phyloP scores from a whole-genome alignment of 1,140 invertebrate species.

The Lasioglossum baleicum region DNA sequence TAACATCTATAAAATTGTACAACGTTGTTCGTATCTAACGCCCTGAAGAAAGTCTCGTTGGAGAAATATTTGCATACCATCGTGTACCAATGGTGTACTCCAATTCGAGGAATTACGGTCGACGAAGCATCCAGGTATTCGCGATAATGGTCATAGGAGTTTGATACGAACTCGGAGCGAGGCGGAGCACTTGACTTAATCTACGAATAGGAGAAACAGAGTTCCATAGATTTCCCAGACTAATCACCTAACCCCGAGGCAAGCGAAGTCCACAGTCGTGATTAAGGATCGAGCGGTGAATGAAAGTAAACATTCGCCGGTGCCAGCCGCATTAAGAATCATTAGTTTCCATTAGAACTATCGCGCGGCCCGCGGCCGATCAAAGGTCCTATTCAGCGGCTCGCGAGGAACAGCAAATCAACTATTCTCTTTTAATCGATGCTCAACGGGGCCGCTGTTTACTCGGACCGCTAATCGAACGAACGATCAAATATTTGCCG shows the following conservation, averaged over 20 bases:
- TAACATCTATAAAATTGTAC: too few species aligned
- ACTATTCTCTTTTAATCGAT: constrained; percentile 44
- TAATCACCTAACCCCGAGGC: background rate
- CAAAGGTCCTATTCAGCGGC: constrained; percentile 29
- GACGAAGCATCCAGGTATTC: background rate
- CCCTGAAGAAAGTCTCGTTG: too few species aligned
- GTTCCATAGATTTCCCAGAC: background rate
- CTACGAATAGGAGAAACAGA: background rate
- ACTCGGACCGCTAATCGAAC: constrained; percentile 32
- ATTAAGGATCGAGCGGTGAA: constrained; percentile 10
- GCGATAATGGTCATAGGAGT: background rate
- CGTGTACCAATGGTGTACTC: background rate
- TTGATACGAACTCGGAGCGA: background rate
- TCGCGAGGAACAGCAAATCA: constrained; percentile 9
- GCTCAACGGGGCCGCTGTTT: constrained; percentile 1
- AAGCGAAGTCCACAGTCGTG: background rate
- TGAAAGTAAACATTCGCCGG: constrained; percentile 4
- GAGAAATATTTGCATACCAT: too few species aligned
- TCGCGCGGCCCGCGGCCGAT: constrained; percentile 17
- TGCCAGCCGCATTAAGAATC: constrained; percentile 9
- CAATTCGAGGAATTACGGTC: background rate
- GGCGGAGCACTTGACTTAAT: background rate
- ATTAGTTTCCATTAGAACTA: constrained; percentile 30
- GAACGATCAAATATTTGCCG: constrained; percentile 52
- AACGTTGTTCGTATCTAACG: too few species aligned